Percentiles rank a stretch among this genome's conserved stretches.
These are phyloP conservation scores for Chiroxiphia lanceolata DNA, from an alignment of 2,797 vertebrate genomes.

Conservation along the genomic window DNA sequence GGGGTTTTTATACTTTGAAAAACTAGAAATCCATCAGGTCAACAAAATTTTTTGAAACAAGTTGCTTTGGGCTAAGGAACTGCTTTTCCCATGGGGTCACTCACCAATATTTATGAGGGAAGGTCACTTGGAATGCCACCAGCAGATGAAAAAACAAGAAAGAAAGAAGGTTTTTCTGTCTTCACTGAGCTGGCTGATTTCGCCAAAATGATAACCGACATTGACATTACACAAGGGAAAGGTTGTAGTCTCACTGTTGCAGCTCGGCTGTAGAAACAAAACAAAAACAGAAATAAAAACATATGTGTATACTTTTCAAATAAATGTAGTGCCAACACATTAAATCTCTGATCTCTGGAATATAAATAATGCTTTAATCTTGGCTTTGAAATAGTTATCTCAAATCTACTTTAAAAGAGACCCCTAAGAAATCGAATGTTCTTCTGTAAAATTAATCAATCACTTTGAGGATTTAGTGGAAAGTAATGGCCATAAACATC, in stretches of 20 bases:
- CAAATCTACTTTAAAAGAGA: constrained; percentile 61
- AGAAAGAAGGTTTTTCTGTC: constrained; percentile 58
- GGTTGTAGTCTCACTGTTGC: constrained; percentile 59
- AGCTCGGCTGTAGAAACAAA: constrained; percentile 63
- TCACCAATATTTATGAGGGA: constrained; percentile 72
- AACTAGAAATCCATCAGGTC: not conserved
- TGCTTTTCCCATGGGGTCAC: constrained; percentile 55
- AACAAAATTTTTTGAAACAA: constrained; percentile 29
- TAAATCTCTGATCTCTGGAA: constrained; percentile 64
- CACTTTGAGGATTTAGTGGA: constrained; percentile 83
- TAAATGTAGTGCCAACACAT: constrained; percentile 55
- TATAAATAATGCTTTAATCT: constrained; percentile 57
- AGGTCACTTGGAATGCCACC: constrained; percentile 75
- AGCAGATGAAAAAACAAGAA: constrained; percentile 53
- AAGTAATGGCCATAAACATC: constrained; percentile 83
- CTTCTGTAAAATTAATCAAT: constrained; percentile 86
- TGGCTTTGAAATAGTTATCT: constrained; percentile 65
- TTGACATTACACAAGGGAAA: constrained; percentile 71
- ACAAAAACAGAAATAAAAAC: constrained; percentile 26
- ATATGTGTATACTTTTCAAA: not conserved
- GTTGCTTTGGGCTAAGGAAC: constrained; percentile 6
- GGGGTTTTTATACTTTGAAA: not conserved
- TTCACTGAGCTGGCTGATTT: constrained; percentile 69
- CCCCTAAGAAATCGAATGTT: constrained; percentile 60
- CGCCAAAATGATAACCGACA: constrained; percentile 68